Evolutionary conservation across 2,797 vertebrate species (phyloP), one percentile per base, ranked within the genome.

Genomic region (Scleropages formosus): DNA sequence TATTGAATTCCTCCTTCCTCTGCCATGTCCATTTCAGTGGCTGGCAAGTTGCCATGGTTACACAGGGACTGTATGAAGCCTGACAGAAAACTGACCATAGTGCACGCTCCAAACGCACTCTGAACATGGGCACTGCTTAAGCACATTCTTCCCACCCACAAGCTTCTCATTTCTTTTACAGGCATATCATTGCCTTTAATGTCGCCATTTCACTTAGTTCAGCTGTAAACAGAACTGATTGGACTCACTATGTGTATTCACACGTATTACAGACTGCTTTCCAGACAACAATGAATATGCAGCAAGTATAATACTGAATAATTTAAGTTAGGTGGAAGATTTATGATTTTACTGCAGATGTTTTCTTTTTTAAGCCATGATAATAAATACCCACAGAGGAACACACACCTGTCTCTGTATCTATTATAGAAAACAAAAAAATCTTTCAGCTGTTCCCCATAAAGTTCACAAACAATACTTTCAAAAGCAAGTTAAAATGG

Each of bases 41-140:
- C 73, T 75, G 53, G 53, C 75, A 75, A 53, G 85, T 89, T 89
- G 78, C 84, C 82, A 85, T 88, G 84, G 85, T 84, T 84, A 87
- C 84, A 82, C 74, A 27, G n/a, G 49, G 44, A 39, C 61, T 51
- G 31, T 60, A 63, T 58, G 8, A 27, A 47, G 18, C 44, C 51
- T 46, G 31, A 56, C 15, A 20, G 12, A 56, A 75, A 20, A 22
- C n/a, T 51, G 64, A 56, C 26, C 44, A 12, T 39, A 4, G 13
- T 6, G 24, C 27, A 64, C 46, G 24, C 20, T 9, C 47, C 44
- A 8, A 6, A 15, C 4, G 27, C 12, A 26, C 56, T 58, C 49
- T 47, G 51, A 22, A 22, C 22, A 27, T 49, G 65, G 10, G 0
- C 49, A 44, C 22, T 24, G 44, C 6, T 66, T n/a, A 11, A 10